Conservation (phyloP, 2,888 invertebrate genomes). For the Drosophila kanekoi region DNA sequence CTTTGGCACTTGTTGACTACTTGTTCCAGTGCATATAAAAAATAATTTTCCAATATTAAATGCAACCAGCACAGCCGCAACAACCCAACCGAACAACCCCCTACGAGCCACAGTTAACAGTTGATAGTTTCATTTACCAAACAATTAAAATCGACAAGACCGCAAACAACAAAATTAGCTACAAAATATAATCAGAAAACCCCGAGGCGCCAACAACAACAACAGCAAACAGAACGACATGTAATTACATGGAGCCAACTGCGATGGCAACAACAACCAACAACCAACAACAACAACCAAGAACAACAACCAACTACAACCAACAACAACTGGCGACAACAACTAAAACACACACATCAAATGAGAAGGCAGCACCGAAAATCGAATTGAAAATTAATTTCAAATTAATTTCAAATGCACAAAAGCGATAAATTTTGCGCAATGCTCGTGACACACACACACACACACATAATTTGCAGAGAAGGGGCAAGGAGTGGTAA, state of each 20-base stretch:
- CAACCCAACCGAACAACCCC: not conserved
- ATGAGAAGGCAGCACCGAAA: slow-evolving; percentile 43
- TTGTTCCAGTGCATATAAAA: not conserved
- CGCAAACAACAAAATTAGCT: slow-evolving; percentile 70
- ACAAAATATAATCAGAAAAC: slow-evolving; percentile 75
- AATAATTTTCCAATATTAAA: slow-evolving; percentile 2
- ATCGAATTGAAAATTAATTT: slow-evolving; percentile 79
- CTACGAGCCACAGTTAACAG: slow-evolving; percentile 33
- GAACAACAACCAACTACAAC: slow-evolving; percentile 17
- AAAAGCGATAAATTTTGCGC: slow-evolving; percentile 69
- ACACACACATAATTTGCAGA: slow-evolving; percentile 16
- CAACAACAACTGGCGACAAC: slow-evolving; percentile 13
- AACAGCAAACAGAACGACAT: slow-evolving; percentile 40
- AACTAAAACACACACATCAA: slow-evolving; percentile 22
- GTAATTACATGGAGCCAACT: slow-evolving; percentile 65
- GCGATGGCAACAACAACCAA: slow-evolving; percentile 39
- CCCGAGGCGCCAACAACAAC: slow-evolving; percentile 63
- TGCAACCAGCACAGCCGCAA: slow-evolving; percentile 12
- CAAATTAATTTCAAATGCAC: slow-evolving; percentile 76
- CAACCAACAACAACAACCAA: slow-evolving; percentile 17
- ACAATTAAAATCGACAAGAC: slow-evolving; percentile 52
- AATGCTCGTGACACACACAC: slow-evolving; percentile 58
- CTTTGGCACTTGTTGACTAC: not conserved
- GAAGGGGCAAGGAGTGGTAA: not conserved
- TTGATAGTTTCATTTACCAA: slow-evolving; percentile 43